A percentile compares a stretch with the other conserved stretches of the same genome.
These are phyloP conservation scores for Drosophila murphyi DNA, from an alignment of 1,140 invertebrate genomes.

Conservation along the genomic window DNA sequence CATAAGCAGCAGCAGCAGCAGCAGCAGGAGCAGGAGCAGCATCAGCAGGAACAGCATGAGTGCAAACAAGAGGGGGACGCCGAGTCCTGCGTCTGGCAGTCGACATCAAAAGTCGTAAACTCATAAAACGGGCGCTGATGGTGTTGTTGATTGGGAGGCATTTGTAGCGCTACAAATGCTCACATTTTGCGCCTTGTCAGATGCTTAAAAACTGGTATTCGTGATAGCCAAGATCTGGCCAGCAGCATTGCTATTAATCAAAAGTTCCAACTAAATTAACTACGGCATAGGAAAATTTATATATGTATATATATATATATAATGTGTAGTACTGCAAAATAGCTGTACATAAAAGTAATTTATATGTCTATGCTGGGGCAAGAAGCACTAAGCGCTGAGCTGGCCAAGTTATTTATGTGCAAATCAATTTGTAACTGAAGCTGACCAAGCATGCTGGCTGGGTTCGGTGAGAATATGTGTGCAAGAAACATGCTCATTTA, in stretches of 20 bases:
- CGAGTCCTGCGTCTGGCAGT: constrained; percentile 21
- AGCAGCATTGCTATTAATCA: constrained; percentile 45
- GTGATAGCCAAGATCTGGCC: constrained; percentile 21
- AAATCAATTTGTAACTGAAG: constrained; percentile 75
- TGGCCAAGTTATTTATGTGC: constrained; percentile 61
- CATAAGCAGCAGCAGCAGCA: constrained; percentile 3
- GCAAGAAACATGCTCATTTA: constrained; percentile 44
- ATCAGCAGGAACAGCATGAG: neutral
- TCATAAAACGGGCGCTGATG: constrained; percentile 63
- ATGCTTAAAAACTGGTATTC: constrained; percentile 52
- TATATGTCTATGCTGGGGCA: constrained; percentile 33
- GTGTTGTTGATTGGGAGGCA: constrained; percentile 75
- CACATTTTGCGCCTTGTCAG: constrained; percentile 56
- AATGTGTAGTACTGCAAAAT: neutral
- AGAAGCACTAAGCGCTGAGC: constrained; percentile 38
- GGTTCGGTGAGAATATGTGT: constrained; percentile 5
- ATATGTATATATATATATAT: neutral
- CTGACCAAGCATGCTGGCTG: constrained; percentile 16
- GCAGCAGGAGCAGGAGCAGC: neutral
- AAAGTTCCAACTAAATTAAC: constrained; percentile 35
- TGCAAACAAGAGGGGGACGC: neutral
- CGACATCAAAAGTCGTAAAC: constrained; percentile 75
- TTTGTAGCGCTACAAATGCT: constrained; percentile 72
- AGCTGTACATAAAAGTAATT: constrained; percentile 52
- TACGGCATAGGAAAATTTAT: constrained; percentile 10